Base-by-base conservation (phyloP, 2,888 invertebrate species). In the Erebia ligea region DNA sequence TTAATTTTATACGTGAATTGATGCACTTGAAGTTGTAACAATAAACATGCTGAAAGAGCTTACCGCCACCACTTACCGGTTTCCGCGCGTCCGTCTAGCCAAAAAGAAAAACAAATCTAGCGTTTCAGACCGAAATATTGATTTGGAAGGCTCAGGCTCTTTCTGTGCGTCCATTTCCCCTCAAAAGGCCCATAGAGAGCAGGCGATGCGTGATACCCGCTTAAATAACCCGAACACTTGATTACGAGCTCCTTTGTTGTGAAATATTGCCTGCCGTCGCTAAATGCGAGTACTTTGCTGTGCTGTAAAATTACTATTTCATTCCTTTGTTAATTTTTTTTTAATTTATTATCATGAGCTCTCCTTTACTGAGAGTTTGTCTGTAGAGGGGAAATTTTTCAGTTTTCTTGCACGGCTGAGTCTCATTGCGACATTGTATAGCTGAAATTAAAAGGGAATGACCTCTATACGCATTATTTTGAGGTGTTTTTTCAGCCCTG, bases 131-230 rank as follows among this genome's bases (percentile, higher is more conserved):
- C 52, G 40, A 50, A 67, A 67, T 67, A 67, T 67, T 61, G 67
- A 67, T 67, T 67, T 61, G 13, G 34, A 25, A 13, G 58, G 70
- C 63, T 67, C 50, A 65, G 65, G 21, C 54, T 40, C 3, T 1
- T 19, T 42, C 56, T 34, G 56, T 13, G 25, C 70, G 56, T 64
- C 67, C 65, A 40, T 70, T 73, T 70, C 68, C 70, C 64, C 67
- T 68, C 70, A 71, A 54, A 70, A 50, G 54, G 34, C 56, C 68
- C 62, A 70, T 64, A 74, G 68, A 63, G 70, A 68, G 70, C 50
- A 61, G 67, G 70, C 72, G 74, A 72, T 72, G 74, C 74, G 70
- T 74, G 74, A 72, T 72, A 67, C 66, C 48, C 63, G 74, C 70
- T 74, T 74, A 66, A 72, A 68, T 70, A 74, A 67, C 68, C 72